These are phyloP conservation scores for Nemopilema nomurai DNA, from an alignment of 30 jellyfish, hydroid and myxozoan genomes.

Conservation along the genomic window DNA sequence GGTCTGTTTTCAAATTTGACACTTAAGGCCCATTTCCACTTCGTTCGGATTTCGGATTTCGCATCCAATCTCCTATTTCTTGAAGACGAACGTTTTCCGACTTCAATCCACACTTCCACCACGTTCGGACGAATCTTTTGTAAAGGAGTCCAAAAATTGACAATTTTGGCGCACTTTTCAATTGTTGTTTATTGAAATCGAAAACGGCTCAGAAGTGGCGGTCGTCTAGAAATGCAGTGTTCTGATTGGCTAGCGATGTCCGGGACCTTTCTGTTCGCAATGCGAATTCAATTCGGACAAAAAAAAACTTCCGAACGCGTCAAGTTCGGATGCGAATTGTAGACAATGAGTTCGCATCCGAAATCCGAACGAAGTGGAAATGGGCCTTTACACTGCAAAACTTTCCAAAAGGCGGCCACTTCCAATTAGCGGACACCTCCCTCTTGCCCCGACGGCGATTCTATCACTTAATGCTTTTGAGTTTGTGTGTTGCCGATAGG, in stretches of 20 bases:
- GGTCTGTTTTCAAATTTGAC: too few species aligned
- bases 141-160: neutral
- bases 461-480: too few species aligned
- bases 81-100: neutral
- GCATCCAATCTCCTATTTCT: neutral
- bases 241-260: slow-evolving; percentile 45
- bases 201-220: neutral
- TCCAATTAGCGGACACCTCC: slow-evolving; percentile 40
- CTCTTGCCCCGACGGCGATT: slow-evolving; percentile 34
- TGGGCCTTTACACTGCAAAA: slow-evolving; percentile 12
- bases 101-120: neutral
- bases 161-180: neutral
- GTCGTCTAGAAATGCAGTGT: slow-evolving; percentile 17
- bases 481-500: too few species aligned
- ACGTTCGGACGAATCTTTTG: neutral
- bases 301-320: slow-evolving; percentile 34
- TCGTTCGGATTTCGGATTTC: slow-evolving; percentile 8
- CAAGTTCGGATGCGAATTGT: slow-evolving; percentile 31
- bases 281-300: slow-evolving; percentile 36
- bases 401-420: slow-evolving; percentile 32
- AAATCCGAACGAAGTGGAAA: slow-evolving; percentile 3
- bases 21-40: slow-evolving; percentile 43
- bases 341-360: slow-evolving; percentile 24
- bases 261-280: slow-evolving; percentile 38
- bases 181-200: neutral